A percentile compares a stretch with the other conserved stretches of the same genome.
Evolutionary conservation across 2,888 invertebrate species (phyloP).

Genomic region (Agrotis ipsilon): DNA sequence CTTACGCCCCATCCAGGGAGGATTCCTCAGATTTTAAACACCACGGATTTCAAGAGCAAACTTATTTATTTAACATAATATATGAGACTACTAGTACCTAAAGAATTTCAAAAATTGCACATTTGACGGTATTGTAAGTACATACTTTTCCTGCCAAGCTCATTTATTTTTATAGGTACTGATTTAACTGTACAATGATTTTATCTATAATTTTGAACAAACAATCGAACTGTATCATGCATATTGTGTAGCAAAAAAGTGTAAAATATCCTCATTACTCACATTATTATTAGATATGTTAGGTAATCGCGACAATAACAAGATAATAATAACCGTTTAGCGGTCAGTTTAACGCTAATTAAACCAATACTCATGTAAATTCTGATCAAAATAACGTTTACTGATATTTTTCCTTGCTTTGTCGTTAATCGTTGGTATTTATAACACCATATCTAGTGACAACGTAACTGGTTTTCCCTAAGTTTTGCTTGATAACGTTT

Average conservation of each 20-base stretch:
- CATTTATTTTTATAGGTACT: not conserved
- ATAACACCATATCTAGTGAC: slow-evolving; percentile 25
- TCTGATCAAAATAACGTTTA: slow-evolving; percentile 31
- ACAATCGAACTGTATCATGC: not conserved
- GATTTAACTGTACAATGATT: not conserved
- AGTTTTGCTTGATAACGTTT: slow-evolving; percentile 51
- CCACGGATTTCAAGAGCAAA: too few relatives aligned
- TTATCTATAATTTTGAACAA: not conserved
- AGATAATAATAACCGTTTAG: slow-evolving; percentile 51
- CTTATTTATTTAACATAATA: too few relatives aligned
- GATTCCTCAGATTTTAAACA: too few relatives aligned
- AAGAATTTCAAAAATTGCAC: too few relatives aligned
- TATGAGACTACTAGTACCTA: too few relatives aligned
- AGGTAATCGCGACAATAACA: slow-evolving; percentile 44
- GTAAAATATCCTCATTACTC: slow-evolving; percentile 31
- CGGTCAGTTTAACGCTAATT: slow-evolving; percentile 46
- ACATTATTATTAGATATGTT: slow-evolving; percentile 15
- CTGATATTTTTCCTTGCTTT: slow-evolving; percentile 41
- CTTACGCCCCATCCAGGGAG: too few relatives aligned
- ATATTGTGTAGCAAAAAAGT: not conserved
- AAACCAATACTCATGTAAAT: slow-evolving; percentile 36
- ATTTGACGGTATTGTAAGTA: too few relatives aligned
- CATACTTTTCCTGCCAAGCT: not conserved
- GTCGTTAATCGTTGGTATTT: slow-evolving; percentile 26
- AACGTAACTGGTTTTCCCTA: slow-evolving; percentile 24